Evolutionary conservation across 2,797 vertebrate genomes (phyloP).

Genomic region (Petrocephalus schoutedeni): DNA sequence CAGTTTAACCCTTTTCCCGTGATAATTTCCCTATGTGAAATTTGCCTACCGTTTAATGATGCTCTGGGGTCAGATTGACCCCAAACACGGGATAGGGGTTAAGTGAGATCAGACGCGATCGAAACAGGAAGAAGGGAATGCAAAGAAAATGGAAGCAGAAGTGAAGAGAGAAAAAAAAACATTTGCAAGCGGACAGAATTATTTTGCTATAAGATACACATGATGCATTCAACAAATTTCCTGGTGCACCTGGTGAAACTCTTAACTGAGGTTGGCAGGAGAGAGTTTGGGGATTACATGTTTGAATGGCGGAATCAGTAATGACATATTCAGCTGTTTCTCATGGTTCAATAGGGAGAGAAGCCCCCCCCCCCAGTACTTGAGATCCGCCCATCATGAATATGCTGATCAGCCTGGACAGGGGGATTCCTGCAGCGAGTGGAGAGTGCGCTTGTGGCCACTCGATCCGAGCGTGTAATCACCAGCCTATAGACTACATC

Average conservation of each 20-base stretch:
- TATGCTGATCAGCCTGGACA: neutral
- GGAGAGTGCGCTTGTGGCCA: neutral
- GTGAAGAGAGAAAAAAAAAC: too few species aligned
- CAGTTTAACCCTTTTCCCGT: neutral
- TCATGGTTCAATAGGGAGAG: neutral
- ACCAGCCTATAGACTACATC: neutral
- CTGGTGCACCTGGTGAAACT: neutral
- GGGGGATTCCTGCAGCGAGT: slow-evolving; percentile 4
- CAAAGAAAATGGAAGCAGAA: neutral
- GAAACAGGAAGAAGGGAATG: neutral
- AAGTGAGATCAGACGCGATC: neutral
- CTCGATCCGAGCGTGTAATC: neutral
- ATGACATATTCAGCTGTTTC: neutral
- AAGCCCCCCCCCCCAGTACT: neutral
- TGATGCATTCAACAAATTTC: neutral
- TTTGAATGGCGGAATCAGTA: neutral
- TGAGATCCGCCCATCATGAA: neutral
- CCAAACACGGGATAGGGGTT: too few species aligned
- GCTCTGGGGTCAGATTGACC: too few species aligned
- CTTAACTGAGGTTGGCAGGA: neutral
- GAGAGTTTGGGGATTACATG: neutral
- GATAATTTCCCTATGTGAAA: too few species aligned
- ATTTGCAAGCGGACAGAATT: slow-evolving; percentile 3
- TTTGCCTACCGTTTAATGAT: too few species aligned
- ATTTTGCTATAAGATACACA: neutral